phyloP scores from a whole-genome alignment of 2,113 vertebrate genomes.

The Tenrec ecaudatus region DNA sequence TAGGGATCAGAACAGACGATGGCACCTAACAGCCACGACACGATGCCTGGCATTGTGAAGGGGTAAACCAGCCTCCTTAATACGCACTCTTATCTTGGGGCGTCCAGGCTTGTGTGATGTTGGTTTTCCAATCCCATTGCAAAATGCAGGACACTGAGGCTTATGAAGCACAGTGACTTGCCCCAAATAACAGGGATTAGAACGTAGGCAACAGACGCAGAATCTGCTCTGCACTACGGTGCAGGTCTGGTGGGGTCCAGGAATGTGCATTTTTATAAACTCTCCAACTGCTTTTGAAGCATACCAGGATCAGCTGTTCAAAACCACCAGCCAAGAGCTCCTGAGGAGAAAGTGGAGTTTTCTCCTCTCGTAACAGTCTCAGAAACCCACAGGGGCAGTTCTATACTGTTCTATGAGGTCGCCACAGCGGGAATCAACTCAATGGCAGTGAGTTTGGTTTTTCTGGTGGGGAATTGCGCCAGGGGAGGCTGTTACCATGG shows the following conservation, averaged over 20 bases:
- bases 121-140: neutral
- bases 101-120: no score
- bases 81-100: neutral
- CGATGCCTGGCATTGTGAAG: neutral
- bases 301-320: no score
- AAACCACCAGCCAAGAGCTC: no score
- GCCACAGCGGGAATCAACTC: no score
- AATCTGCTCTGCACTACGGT: neutral
- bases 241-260: neutral
- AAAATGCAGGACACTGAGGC: neutral
- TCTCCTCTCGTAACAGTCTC: no score
- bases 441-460: no score
- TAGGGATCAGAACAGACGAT: no score
- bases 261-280: no score
- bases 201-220: neutral
- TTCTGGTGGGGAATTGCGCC: neutral
- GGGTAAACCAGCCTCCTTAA: neutral
- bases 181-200: neutral
- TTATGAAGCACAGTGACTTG: neutral
- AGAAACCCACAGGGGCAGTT: no score
- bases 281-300: no score
- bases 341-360: no score
- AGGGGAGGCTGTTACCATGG: neutral
- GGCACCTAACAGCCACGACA: neutral
- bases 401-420: no score